Conservation (phyloP, 2,888 invertebrate genomes). For the Volucella zonaria region DNA sequence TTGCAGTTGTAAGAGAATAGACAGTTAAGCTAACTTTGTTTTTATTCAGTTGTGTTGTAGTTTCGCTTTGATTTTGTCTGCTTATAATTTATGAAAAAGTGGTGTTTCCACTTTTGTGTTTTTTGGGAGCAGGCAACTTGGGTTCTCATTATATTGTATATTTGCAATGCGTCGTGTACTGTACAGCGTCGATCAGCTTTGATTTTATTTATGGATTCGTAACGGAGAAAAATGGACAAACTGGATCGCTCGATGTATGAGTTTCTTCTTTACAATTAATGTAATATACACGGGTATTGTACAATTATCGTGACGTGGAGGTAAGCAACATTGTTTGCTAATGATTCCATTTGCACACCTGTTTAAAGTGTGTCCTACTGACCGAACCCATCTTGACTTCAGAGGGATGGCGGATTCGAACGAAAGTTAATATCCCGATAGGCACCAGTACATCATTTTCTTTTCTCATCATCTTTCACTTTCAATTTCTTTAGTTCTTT, state of each 20-base stretch:
- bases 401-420: constrained; percentile 17
- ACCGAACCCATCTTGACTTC: constrained; percentile 31
- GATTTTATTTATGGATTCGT: too few relatives aligned
- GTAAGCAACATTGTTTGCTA: constrained; percentile 28
- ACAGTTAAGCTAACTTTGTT: too few relatives aligned
- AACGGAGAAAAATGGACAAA: too few relatives aligned
- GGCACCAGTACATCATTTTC: neutral
- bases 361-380: constrained; percentile 26
- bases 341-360: constrained; percentile 19
- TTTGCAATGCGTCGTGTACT: too few relatives aligned
- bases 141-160: too few relatives aligned
- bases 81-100: constrained; percentile 19
- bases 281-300: constrained; percentile 21
- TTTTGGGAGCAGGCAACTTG: too few relatives aligned
- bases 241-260: constrained; percentile 18
- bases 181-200: too few relatives aligned
- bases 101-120: too few relatives aligned
- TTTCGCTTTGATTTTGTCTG: too few relatives aligned
- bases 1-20: neutral
- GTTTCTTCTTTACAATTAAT: constrained; percentile 37
- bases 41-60: too few relatives aligned
- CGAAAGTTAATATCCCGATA: constrained; percentile 17
- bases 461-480: constrained; percentile 31
- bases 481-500: constrained; percentile 15
- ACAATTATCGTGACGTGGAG: constrained; percentile 26